phyloP scores from a whole-genome alignment of 2,888 invertebrate species.

The Cetonia aurata region DNA sequence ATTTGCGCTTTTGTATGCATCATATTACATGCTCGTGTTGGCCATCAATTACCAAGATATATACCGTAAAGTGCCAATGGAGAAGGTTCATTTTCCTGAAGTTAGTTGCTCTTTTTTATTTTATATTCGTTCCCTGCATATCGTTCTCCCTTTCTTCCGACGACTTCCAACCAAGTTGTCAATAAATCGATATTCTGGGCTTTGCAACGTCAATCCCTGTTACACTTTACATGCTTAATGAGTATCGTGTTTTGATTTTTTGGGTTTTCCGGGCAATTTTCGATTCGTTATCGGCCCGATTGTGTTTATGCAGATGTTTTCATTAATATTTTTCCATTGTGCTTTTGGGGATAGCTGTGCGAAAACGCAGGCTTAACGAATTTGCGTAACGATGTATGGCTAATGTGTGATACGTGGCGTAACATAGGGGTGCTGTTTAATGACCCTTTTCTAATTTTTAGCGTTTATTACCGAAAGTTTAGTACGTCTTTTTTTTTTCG shows the following conservation, averaged over 20 bases:
- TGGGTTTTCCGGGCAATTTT: slow-evolving; percentile 28
- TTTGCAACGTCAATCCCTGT: background rate
- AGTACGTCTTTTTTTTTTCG: too few relatives aligned
- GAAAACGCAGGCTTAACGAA: too few relatives aligned
- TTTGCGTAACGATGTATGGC: too few relatives aligned
- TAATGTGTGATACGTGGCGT: too few relatives aligned
- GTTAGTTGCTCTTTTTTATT: background rate
- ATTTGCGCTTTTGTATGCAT: slow-evolving; percentile 21
- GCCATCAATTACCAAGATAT: slow-evolving; percentile 27
- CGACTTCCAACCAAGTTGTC: slow-evolving; percentile 3
- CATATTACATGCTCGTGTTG: slow-evolving; percentile 21
- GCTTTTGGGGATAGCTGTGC: background rate
- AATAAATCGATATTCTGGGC: slow-evolving; percentile 22
- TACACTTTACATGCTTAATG: slow-evolving; percentile 29
- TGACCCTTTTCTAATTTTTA: too few relatives aligned
- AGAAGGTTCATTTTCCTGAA: slow-evolving; percentile 17
- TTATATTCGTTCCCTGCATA: background rate
- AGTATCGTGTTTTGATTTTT: slow-evolving; percentile 35
- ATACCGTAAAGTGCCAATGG: slow-evolving; percentile 3
- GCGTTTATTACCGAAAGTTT: too few relatives aligned
- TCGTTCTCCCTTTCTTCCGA: background rate
- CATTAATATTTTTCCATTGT: slow-evolving; percentile 22
- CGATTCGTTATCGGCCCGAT: slow-evolving; percentile 29
- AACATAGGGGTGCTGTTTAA: too few relatives aligned
- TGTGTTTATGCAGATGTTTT: slow-evolving; percentile 39